A percentile compares a stretch with the other conserved stretches of the same genome.
phyloP scores from a whole-genome alignment of 2,797 vertebrate species.

The Fistularia tabacaria region DNA sequence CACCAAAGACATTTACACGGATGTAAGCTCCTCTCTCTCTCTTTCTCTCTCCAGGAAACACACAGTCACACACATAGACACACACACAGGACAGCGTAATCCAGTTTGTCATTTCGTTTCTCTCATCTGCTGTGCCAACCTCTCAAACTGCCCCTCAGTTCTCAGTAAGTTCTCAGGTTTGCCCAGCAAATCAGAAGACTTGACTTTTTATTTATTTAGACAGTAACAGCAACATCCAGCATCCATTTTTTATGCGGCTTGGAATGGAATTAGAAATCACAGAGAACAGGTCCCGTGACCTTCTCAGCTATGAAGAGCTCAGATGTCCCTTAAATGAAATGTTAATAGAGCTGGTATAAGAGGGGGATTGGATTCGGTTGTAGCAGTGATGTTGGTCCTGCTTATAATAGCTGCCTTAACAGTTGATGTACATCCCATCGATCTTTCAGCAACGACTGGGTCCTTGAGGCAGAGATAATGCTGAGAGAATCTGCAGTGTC shows the following conservation, averaged over 20 bases:
- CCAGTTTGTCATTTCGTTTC: not conserved
- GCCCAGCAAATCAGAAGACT: slow-evolving; percentile 14
- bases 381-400: slow-evolving; percentile 9
- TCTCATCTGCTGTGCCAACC: slow-evolving; percentile 12
- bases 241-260: slow-evolving; percentile 1
- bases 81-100: not conserved
- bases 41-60: not conserved
- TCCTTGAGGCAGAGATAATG: slow-evolving; percentile 28
- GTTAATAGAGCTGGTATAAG: slow-evolving; percentile 24
- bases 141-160: slow-evolving; percentile 28
- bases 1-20: not conserved
- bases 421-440: slow-evolving; percentile 17
- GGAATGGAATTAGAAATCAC: slow-evolving; percentile 8
- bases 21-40: not conserved
- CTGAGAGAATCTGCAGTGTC: too few relatives aligned
- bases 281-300: slow-evolving; percentile 3
- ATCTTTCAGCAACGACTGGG: slow-evolving; percentile 8
- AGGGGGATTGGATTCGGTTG: slow-evolving; percentile 20
- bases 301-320: slow-evolving; percentile 10
- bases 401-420: slow-evolving; percentile 17
- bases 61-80: not conserved
- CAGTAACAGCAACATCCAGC: not conserved
- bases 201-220: not conserved
- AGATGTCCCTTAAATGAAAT: slow-evolving; percentile 19
- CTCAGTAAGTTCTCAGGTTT: slow-evolving; percentile 24